Evolutionary conservation across 2,888 invertebrate species (phyloP).

Genomic region (Amorpha juglandis): DNA sequence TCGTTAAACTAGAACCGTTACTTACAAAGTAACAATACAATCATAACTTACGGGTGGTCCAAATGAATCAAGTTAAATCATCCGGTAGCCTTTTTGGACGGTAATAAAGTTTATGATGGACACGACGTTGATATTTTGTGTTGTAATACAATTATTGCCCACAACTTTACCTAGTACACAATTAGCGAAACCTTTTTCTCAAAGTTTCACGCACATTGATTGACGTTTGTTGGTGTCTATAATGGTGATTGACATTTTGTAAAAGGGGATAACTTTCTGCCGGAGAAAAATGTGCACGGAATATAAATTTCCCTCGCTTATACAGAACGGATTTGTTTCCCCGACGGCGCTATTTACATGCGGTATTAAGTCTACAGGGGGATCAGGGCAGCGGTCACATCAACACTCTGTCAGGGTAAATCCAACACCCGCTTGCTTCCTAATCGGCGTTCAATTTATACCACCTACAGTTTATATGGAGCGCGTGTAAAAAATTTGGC

Average conservation of each 20-base stretch:
- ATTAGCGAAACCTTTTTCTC: not conserved
- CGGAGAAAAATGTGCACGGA: conserved; percentile 8
- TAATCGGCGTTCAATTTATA: conserved; percentile 44
- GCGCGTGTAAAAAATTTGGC: conserved; percentile 40
- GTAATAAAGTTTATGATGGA: conserved; percentile 16
- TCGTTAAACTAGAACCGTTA: not conserved
- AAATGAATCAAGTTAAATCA: conserved; percentile 16
- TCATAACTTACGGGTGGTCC: conserved; percentile 25
- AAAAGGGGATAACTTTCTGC: conserved; percentile 11
- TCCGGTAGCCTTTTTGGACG: conserved; percentile 6
- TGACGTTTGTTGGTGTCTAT: conserved; percentile 16
- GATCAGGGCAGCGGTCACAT: conserved; percentile 52
- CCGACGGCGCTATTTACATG: conserved; percentile 56
- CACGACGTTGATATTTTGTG: conserved; percentile 1
- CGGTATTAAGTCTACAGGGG: conserved; percentile 54
- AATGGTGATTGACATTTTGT: conserved; percentile 19
- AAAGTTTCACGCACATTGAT: conserved; percentile 12
- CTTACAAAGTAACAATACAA: conserved; percentile 23
- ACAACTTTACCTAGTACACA: not conserved
- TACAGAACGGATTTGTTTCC: conserved; percentile 41
- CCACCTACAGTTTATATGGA: conserved; percentile 37
- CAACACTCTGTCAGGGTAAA: conserved; percentile 52
- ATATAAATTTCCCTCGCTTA: conserved; percentile 20
- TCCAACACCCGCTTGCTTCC: conserved; percentile 36
- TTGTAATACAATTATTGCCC: not conserved